Conservation (phyloP, 2,797 vertebrate genomes). For the Tinamus major region DNA sequence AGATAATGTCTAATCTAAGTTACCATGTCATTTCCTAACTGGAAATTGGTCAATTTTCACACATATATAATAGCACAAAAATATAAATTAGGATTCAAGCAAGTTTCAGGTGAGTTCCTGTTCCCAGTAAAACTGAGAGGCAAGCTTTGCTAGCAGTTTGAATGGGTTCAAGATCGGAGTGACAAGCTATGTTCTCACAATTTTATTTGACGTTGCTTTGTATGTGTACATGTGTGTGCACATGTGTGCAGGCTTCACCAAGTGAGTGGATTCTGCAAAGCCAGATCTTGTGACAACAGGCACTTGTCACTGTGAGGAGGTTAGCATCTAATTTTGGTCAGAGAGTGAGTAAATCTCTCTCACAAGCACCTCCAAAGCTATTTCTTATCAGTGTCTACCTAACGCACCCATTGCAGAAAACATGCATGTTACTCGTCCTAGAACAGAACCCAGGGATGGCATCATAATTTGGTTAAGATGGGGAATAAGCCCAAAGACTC, state of each 20-base stretch:
- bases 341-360: background rate
- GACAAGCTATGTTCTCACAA: background rate
- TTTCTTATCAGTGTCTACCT: background rate
- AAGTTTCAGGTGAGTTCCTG: background rate
- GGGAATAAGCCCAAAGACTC: background rate
- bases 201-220: background rate
- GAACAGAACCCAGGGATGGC: background rate
- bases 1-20: background rate
- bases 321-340: background rate
- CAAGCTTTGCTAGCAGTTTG: background rate
- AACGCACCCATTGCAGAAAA: background rate
- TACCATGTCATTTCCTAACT: background rate
- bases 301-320: background rate
- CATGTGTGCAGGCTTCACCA: background rate
- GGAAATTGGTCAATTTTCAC: background rate
- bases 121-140: background rate
- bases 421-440: accelerated
- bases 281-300: background rate
- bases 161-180: background rate
- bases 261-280: background rate
- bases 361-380: background rate
- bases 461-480: background rate
- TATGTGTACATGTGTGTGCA: no score
- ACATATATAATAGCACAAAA: background rate
- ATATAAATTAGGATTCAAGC: background rate